A percentile compares a stretch with the other conserved stretches of the same genome.
These are phyloP conservation scores for Parnassius glacialis DNA, from an alignment of 2,888 invertebrate species.

Conservation along the genomic window DNA sequence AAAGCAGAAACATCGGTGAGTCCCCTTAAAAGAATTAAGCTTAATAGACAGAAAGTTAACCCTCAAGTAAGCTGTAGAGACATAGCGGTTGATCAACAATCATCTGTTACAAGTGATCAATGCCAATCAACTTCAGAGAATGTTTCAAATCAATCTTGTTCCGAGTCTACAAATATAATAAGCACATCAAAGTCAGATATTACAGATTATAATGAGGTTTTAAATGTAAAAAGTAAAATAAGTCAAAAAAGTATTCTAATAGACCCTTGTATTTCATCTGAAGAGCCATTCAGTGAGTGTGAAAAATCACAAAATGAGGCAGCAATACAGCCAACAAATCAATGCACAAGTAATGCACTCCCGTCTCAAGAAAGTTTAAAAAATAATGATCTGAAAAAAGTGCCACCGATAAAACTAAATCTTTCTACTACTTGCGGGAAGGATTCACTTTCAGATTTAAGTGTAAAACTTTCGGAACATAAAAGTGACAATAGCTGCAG, in stretches of 20 bases:
- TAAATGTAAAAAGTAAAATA: conserved; percentile 7
- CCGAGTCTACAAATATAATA: conserved; percentile 30
- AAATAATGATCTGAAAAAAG: conserved; percentile 43
- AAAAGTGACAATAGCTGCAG: conserved; percentile 39
- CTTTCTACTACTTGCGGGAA: conserved; percentile 37
- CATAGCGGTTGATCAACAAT: conserved; percentile 38
- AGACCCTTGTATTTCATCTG: conserved; percentile 1
- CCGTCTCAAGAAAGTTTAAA: conserved; percentile 21
- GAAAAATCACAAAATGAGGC: conserved; percentile 19
- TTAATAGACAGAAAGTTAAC: conserved; percentile 66
- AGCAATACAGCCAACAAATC: conserved; percentile 10
- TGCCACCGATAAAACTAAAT: conserved; percentile 55
- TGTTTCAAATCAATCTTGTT: conserved; percentile 36
- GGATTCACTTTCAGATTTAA: conserved; percentile 28
- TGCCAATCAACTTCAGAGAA: conserved; percentile 64
- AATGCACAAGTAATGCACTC: conserved; percentile 12
- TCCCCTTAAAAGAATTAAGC: conserved; percentile 73
- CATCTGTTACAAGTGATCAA: conserved; percentile 44
- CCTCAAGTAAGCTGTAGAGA: conserved; percentile 48
- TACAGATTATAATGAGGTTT: conserved; percentile 3
- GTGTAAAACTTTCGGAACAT: conserved; percentile 29
- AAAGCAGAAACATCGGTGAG: conserved; percentile 73
- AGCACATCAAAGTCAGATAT: conserved; percentile 33
- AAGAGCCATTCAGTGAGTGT: conserved; percentile 10
- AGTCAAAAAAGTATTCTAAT: conserved; percentile 2